Evolutionary conservation across 2,797 vertebrate species (phyloP).

Genomic region (Arrhamphus sclerolepis): DNA sequence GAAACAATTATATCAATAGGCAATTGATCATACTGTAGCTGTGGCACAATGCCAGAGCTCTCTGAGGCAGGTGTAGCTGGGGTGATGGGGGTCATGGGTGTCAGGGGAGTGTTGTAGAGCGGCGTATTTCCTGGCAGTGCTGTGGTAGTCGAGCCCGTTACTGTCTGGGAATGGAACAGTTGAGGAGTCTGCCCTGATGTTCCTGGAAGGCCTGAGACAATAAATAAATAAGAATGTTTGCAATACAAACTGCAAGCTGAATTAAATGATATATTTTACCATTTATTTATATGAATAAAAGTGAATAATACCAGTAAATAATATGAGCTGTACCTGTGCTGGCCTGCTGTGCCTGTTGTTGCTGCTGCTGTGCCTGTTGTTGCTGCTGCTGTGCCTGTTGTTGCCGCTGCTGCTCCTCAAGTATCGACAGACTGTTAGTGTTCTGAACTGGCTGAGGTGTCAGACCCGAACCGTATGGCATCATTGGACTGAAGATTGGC

Average conservation of each 20-base stretch:
- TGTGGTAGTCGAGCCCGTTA: conserved; percentile 88
- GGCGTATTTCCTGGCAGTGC: conserved; percentile 92
- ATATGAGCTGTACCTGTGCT: conserved; percentile 66
- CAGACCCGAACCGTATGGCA: conserved; percentile 96
- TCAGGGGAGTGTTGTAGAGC: conserved; percentile 87
- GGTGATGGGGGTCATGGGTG: conserved; percentile 97
- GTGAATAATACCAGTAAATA: not conserved
- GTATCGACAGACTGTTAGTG: conserved; percentile 91
- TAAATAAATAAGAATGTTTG: not conserved
- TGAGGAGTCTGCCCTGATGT: conserved; percentile 92
- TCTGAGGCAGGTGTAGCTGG: conserved; percentile 95
- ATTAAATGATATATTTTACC: not conserved
- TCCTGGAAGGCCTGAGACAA: conserved; percentile 76
- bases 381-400: conserved; percentile 74
- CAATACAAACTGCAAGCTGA: not conserved
- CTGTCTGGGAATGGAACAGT: conserved; percentile 94
- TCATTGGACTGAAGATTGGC: conserved; percentile 97
- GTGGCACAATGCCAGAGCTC: conserved; percentile 97
- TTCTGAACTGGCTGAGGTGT: conserved; percentile 95
- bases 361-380: conserved; percentile 26
- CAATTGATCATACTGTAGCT: conserved; percentile 90
- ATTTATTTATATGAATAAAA: not conserved
- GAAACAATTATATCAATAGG: not conserved
- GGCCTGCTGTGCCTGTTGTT: conserved; percentile 82
- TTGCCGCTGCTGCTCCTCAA: conserved; percentile 95